Evolutionary conservation across 2,888 invertebrate species (phyloP).

Genomic region (Zaprionus lineosus): DNA sequence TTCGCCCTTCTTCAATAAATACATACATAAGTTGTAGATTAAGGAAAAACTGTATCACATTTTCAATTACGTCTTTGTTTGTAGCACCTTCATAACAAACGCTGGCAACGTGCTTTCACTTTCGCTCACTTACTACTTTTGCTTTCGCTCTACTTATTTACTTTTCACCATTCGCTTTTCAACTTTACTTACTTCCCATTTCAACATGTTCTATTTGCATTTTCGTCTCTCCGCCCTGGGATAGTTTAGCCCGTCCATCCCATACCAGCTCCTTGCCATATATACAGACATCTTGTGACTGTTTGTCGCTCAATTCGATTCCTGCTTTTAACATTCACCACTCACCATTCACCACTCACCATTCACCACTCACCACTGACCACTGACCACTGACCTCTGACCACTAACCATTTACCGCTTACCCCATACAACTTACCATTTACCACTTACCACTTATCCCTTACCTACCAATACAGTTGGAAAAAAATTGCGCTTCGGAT

Average conservation of each 20-base stretch:
- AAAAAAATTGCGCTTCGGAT: constrained; percentile 77
- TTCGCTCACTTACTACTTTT: neutral
- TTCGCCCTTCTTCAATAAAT: constrained; percentile 50
- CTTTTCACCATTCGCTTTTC: constrained; percentile 1
- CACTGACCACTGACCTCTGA: neutral
- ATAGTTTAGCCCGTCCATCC: neutral
- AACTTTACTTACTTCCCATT: neutral
- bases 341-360: constrained; percentile 25
- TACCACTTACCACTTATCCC: constrained; percentile 37
- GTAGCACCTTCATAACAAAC: constrained; percentile 81
- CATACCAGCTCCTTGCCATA: constrained; percentile 35
- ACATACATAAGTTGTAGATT: constrained; percentile 60
- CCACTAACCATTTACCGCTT: constrained; percentile 32
- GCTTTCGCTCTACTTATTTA: neutral
- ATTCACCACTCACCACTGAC: constrained; percentile 37
- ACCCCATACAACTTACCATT: neutral
- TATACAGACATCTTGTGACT: constrained; percentile 49
- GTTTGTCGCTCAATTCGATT: constrained; percentile 16
- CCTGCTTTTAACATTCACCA: neutral
- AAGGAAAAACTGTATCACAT: constrained; percentile 82
- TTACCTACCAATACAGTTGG: constrained; percentile 68
- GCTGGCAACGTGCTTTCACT: constrained; percentile 44
- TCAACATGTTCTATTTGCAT: neutral
- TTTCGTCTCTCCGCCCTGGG: neutral
- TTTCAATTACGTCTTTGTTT: constrained; percentile 83